These are phyloP conservation scores for Hymenopus coronatus DNA, from an alignment of 2,888 invertebrate species.

Conservation along the genomic window DNA sequence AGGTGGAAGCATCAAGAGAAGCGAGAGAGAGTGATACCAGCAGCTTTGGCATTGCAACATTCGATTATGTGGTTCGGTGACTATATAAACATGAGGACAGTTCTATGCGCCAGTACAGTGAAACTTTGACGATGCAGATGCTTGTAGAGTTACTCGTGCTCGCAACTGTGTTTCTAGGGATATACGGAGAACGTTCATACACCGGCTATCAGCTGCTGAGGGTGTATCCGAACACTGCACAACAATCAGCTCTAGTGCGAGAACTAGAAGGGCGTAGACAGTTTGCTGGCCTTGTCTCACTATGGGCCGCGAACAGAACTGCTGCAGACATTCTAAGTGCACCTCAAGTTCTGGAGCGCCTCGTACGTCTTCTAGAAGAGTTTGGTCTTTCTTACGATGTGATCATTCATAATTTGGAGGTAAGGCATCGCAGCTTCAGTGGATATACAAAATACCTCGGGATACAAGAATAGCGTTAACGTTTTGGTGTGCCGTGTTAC, in stretches of 20 bases:
- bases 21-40: neutral
- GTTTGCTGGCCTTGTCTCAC: neutral
- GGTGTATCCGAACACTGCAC: neutral
- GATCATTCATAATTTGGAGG: slow-evolving; percentile 29
- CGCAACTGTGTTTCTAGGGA: neutral
- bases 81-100: neutral
- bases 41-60: neutral
- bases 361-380: neutral
- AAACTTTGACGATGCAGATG: neutral
- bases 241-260: neutral
- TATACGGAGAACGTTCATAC: neutral
- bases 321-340: slow-evolving; percentile 42
- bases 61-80: neutral
- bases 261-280: neutral
- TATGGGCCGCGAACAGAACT: slow-evolving; percentile 53
- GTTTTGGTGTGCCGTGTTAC: too few species aligned
- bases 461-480: too few species aligned
- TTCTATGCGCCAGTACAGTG: neutral
- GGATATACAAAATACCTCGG: too few species aligned
- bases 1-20: neutral
- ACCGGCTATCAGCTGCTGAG: slow-evolving; percentile 2
- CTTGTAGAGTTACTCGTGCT: neutral
- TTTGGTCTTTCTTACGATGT: slow-evolving; percentile 17
- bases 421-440: neutral
- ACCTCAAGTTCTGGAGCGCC: neutral